A percentile compares a stretch with the other conserved stretches of the same genome.
Evolutionary conservation across 37 sponge, comb jelly and placozoan species (phyloP).

Genomic region (Bolinopsis microptera): DNA sequence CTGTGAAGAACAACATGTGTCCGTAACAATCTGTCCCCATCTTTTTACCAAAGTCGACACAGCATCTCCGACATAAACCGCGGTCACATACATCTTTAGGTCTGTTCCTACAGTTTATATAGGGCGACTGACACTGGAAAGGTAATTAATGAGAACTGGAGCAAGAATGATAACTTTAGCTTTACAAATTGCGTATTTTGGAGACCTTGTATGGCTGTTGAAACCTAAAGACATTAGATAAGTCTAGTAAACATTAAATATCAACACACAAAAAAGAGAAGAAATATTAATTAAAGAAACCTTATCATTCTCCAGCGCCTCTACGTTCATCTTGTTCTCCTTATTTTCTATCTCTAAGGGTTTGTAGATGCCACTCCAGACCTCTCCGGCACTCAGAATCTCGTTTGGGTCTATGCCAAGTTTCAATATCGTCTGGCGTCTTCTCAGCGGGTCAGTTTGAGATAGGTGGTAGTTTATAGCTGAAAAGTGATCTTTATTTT

Average conservation of each 20-base stretch:
- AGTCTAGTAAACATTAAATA: too few relatives aligned
- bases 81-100: conserved; percentile 64
- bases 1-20: conserved; percentile 61
- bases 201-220: too few relatives aligned
- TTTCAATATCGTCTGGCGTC: conserved; percentile 41
- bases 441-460: conserved; percentile 21
- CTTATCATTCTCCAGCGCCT: conserved; percentile 53
- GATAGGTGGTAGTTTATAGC: conserved; percentile 64
- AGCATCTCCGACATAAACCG: conserved; percentile 47
- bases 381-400: conserved; percentile 48
- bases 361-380: conserved; percentile 50
- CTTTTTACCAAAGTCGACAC: conserved; percentile 26
- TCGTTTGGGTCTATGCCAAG: conserved; percentile 53
- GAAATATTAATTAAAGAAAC: too few relatives aligned
- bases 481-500: too few relatives aligned
- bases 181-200: too few relatives aligned
- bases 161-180: too few relatives aligned
- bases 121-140: conserved; percentile 43
- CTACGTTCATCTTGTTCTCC: conserved; percentile 53
- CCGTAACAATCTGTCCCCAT: conserved; percentile 57
- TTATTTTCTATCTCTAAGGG: not conserved
- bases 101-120: conserved; percentile 32
- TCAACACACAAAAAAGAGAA: too few relatives aligned
- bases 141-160: too few relatives aligned
- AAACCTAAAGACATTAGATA: too few relatives aligned